phyloP scores from a whole-genome alignment of 2,797 vertebrate genomes.

The Esox masquinongy region DNA sequence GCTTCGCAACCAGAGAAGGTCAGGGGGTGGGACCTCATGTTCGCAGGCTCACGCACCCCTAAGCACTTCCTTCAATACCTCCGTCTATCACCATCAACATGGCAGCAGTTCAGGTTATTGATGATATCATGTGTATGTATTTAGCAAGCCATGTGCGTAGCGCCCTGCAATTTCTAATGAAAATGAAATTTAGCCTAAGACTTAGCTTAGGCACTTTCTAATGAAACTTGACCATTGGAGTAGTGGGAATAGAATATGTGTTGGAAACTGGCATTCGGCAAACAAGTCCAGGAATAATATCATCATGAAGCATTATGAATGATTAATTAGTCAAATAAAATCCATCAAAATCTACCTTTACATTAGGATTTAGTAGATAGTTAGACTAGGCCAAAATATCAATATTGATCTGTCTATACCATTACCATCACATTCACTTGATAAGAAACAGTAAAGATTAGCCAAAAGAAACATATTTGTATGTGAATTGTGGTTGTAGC shows the following conservation, averaged over 20 bases:
- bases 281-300: too few relatives aligned
- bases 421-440: too few relatives aligned
- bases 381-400: not conserved
- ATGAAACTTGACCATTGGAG: not conserved
- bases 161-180: not conserved
- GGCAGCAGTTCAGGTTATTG: slow-evolving; percentile 75
- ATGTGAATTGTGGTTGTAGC: not conserved
- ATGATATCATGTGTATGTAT: slow-evolving; percentile 2
- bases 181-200: not conserved
- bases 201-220: not conserved
- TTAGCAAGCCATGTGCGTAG: not conserved
- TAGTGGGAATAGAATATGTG: not conserved
- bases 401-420: too few relatives aligned
- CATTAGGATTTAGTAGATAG: not conserved
- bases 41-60: slow-evolving; percentile 77
- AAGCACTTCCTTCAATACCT: slow-evolving; percentile 79
- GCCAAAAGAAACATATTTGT: not conserved
- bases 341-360: not conserved
- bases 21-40: slow-evolving; percentile 77
- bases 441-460: not conserved
- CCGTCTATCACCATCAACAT: slow-evolving; percentile 81
- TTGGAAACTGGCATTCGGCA: not conserved
- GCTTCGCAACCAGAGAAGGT: slow-evolving; percentile 82
- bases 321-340: not conserved
- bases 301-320: not conserved